phyloP scores from a whole-genome alignment of 2,888 invertebrate genomes.

The Lycaena phlaeas region DNA sequence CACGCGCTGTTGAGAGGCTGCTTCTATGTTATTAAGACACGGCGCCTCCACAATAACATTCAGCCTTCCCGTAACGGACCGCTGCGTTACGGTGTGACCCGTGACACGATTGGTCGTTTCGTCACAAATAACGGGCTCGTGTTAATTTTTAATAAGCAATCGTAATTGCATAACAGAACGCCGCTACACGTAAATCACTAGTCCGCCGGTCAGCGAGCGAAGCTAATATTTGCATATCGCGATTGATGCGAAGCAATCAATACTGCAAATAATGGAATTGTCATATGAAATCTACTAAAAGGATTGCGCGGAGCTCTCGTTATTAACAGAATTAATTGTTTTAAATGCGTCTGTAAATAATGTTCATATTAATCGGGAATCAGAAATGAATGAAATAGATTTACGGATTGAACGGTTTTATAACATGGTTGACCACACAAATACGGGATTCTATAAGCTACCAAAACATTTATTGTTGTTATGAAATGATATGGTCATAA shows the following conservation, averaged over 20 bases:
- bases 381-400: constrained; percentile 14
- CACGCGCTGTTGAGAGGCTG: constrained; percentile 18
- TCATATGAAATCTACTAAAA: constrained; percentile 57
- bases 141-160: constrained; percentile 66
- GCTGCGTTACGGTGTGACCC: background rate
- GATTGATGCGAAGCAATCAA: constrained; percentile 70
- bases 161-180: constrained; percentile 63
- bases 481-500: constrained; percentile 4
- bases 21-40: constrained; percentile 12
- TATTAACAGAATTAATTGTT: constrained; percentile 29
- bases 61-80: constrained; percentile 6
- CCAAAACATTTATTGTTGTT: background rate
- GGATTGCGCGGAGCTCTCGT: constrained; percentile 32
- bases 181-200: constrained; percentile 57
- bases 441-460: constrained; percentile 7
- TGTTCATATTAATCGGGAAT: constrained; percentile 16
- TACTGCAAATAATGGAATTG: constrained; percentile 68
- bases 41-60: constrained; percentile 8
- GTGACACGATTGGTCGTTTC: background rate
- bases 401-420: constrained; percentile 8
- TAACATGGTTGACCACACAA: constrained; percentile 7
- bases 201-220: constrained; percentile 45
- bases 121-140: constrained; percentile 16
- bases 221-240: constrained; percentile 70
- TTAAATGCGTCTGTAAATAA: constrained; percentile 23